phyloP scores from a whole-genome alignment of 2,797 vertebrate species.

The Podarcis lilfordi region DNA sequence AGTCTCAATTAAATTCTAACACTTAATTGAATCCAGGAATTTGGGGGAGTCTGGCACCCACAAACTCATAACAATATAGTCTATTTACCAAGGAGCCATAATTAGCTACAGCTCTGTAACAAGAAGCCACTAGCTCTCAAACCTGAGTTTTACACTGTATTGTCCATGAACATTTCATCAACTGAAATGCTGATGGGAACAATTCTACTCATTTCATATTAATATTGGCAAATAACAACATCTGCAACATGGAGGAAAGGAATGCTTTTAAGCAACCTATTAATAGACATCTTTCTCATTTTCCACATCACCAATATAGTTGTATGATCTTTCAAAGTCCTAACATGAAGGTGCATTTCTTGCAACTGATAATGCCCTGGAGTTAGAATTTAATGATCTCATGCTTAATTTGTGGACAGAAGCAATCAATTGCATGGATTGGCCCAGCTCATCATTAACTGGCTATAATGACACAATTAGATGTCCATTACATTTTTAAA shows the following conservation, averaged over 20 bases:
- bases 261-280: neutral
- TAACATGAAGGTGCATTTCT: neutral
- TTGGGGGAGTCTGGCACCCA: no score
- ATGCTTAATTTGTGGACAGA: conserved; percentile 29
- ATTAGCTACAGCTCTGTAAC: neutral
- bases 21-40: no score
- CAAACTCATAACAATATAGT: no score
- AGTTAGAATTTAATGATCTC: neutral
- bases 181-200: neutral
- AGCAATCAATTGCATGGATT: conserved; percentile 34
- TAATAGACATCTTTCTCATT: neutral
- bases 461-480: conserved; percentile 31
- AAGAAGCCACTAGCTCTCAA: neutral
- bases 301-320: neutral
- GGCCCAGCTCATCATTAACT: conserved; percentile 18
- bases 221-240: neutral
- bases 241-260: neutral
- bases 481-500: conserved; percentile 4
- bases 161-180: neutral
- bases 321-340: neutral
- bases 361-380: neutral
- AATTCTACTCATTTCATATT: neutral
- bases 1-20: no score
- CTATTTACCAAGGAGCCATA: neutral
- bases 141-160: neutral